Evolutionary conservation across 2,113 vertebrate species (phyloP).

Genomic region (Apteryx mantelli): DNA sequence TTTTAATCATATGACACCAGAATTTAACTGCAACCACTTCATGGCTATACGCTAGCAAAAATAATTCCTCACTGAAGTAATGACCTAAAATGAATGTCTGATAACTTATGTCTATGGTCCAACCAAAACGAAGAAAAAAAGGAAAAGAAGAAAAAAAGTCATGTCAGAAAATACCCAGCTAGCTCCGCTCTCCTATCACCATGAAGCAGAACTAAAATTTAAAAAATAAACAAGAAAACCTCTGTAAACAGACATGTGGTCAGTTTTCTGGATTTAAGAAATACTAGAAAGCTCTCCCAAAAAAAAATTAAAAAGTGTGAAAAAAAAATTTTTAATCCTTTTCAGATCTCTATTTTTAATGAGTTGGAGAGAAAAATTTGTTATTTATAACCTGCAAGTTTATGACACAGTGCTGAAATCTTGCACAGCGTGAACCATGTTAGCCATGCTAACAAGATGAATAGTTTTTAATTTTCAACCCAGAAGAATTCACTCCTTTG

Average conservation of each 20-base stretch:
- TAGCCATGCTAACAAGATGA: constrained; percentile 68
- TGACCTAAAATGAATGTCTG: not conserved
- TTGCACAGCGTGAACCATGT: constrained; percentile 64
- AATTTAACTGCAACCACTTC: not conserved
- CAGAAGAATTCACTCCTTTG: constrained; percentile 57
- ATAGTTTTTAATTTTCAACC: constrained; percentile 70
- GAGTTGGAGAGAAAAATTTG: not conserved
- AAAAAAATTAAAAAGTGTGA: not conserved
- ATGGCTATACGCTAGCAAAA: not conserved
- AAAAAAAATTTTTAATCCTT: not conserved
- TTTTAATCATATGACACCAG: not conserved
- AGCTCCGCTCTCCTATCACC: no score
- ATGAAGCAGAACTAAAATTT: not conserved
- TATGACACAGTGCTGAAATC: constrained; percentile 51
- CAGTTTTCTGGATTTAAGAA: not conserved
- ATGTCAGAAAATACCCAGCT: no score
- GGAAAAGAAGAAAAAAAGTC: not conserved
- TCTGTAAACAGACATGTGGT: not conserved
- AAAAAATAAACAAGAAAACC: not conserved
- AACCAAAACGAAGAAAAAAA: not conserved
- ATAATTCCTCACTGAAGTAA: not conserved
- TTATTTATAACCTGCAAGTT: constrained; percentile 58
- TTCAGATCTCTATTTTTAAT: constrained; percentile 12
- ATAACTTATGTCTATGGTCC: rapidly evolving
- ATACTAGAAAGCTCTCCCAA: not conserved